Evolutionary conservation across 2,113 vertebrate genomes (phyloP).

Genomic region (zebrafish (Danio rerio)): DNA sequence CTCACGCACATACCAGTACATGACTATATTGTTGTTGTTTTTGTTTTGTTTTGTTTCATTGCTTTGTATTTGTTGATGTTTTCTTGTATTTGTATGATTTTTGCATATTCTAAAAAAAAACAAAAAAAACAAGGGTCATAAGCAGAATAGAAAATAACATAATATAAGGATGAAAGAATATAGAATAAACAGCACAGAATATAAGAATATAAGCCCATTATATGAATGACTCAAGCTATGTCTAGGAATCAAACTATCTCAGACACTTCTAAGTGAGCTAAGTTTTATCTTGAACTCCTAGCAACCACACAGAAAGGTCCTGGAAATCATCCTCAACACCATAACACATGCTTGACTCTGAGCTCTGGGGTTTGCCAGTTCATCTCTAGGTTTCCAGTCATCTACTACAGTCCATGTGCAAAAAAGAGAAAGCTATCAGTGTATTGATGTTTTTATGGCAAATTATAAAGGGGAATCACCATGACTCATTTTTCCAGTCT

Average conservation of each 20-base stretch:
- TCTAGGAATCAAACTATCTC: not conserved
- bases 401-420: not conserved
- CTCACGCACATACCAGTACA: too few species aligned
- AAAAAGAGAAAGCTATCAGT: not conserved
- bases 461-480: not conserved
- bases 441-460: not conserved
- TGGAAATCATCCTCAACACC: slow-evolving; percentile 17
- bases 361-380: not conserved
- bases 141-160: too few species aligned
- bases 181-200: too few species aligned
- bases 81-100: too few species aligned
- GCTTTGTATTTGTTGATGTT: too few species aligned
- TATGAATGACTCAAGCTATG: not conserved
- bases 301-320: not conserved
- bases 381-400: not conserved
- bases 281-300: not conserved
- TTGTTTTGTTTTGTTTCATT: too few species aligned
- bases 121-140: too few species aligned
- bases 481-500: not conserved
- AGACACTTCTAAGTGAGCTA: too few species aligned
- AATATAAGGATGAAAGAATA: too few species aligned
- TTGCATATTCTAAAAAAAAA: too few species aligned
- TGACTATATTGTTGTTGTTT: too few species aligned
- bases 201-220: not conserved
- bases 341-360: slow-evolving; percentile 6